Conservation (phyloP, 2,797 vertebrate species). For the Pangasius krempfi region DNA sequence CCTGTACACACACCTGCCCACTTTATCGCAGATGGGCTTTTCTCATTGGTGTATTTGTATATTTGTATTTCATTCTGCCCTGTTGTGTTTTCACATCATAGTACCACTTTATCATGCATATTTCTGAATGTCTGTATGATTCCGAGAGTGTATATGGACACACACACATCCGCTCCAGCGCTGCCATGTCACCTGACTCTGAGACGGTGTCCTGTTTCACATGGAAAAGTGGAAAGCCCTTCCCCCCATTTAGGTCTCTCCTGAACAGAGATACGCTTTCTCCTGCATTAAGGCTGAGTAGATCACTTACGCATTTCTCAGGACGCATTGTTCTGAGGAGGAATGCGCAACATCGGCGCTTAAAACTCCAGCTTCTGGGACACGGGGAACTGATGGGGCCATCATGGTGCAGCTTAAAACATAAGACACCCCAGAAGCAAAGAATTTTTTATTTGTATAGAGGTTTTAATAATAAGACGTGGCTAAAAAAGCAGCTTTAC, state of each 20-base stretch:
- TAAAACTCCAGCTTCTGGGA: neutral
- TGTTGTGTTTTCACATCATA: neutral
- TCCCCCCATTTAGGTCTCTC: slow-evolving; percentile 69
- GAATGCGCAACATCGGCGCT: slow-evolving; percentile 65
- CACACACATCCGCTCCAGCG: neutral
- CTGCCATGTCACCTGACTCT: neutral
- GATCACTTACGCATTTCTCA: slow-evolving; percentile 75
- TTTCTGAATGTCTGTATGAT: neutral
- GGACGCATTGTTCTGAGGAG: slow-evolving; percentile 73
- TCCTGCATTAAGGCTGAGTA: slow-evolving; percentile 66
- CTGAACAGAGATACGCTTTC: slow-evolving; percentile 72
- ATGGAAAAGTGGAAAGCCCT: neutral
- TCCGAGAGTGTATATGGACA: neutral
- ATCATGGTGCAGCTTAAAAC: neutral
- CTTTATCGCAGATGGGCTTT: neutral
- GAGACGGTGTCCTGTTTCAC: slow-evolving; percentile 4
- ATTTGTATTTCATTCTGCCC: neutral
- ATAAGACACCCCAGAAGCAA: neutral
- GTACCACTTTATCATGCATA: too few relatives aligned
- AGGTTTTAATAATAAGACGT: neutral
- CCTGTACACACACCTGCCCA: neutral
- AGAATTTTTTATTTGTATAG: neutral
- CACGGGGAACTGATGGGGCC: neutral
- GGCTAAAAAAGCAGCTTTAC: neutral
- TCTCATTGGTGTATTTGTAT: neutral